Base-by-base conservation (phyloP, 30 jellyfish, hydroid and myxozoan genomes). In the Hydra vulgaris region DNA sequence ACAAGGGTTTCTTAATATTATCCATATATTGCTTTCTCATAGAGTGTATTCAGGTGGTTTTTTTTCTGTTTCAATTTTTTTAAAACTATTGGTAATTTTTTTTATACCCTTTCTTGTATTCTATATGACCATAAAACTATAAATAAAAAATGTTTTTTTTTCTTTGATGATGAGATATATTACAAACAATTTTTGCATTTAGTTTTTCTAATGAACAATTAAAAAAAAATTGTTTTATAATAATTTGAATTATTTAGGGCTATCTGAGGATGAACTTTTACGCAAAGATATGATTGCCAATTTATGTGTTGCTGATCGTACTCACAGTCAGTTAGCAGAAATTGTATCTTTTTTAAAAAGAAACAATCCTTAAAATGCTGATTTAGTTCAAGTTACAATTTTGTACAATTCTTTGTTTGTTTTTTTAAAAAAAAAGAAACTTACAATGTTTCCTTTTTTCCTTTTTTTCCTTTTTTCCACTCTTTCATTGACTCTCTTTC, bases 321-420 rank as follows among this genome's bases (percentile, higher is more conserved):
- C 97, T 12, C 97, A 89, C 91, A 89, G 97, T 67, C 89, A 80
- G 85, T 85, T 89, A 21, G n/a, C 83, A 5, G 97, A 84, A 18
- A 19, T 78, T 82, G 95, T 89, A 79, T 81, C 92, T 74, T 84
- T 78, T 77, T 21, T 16, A n/a, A n/a, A n/a, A n/a, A n/a, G n/a
- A n/a, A n/a, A 26, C 16, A 17, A 56, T 16, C 17, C 71, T 56
- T 56, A 56, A 56, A 19, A n/a, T n/a, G n/a, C n/a, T n/a, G n/a
- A n/a, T n/a, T n/a, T n/a, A n/a, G 22, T 7, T 7, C 19, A 7
- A 3, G 23, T 21, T 73, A n/a, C 1, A 22, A n/a, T 73, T 73
- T 17, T 73, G 4, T 19, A 73, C 74, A n/a, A n/a, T n/a, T n/a
- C n/a, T n/a, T n/a, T n/a, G n/a, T n/a, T n/a, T n/a, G n/a, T n/a